These are phyloP conservation scores for Aurelia aurita DNA, from an alignment of 30 jellyfish, hydroid and myxozoan species.

Conservation along the genomic window DNA sequence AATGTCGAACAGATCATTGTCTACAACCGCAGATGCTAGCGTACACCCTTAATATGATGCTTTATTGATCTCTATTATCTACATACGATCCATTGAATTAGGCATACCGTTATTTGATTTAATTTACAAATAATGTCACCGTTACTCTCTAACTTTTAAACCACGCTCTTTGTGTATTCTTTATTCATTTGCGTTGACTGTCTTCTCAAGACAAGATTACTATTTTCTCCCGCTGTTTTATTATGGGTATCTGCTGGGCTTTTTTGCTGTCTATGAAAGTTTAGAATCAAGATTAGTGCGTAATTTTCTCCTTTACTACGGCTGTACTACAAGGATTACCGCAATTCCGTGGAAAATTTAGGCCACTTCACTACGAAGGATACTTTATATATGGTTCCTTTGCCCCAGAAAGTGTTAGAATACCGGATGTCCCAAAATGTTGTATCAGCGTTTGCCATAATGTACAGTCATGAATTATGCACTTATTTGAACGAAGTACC, in stretches of 20 bases:
- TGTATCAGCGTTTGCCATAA: too few relatives aligned
- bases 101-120: slow-evolving; percentile 54
- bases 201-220: slow-evolving; percentile 49
- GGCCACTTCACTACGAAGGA: too few relatives aligned
- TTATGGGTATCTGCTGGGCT: slow-evolving; percentile 33
- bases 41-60: slow-evolving; percentile 37
- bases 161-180: slow-evolving; percentile 44
- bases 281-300: background rate
- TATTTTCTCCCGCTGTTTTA: slow-evolving; percentile 15
- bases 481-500: too few relatives aligned
- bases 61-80: slow-evolving; percentile 21
- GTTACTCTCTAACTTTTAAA: slow-evolving; percentile 40
- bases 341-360: too few relatives aligned
- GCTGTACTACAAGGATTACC: too few relatives aligned
- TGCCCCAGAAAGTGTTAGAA: too few relatives aligned
- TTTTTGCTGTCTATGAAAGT: background rate
- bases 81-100: slow-evolving; percentile 16
- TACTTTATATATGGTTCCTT: too few relatives aligned
- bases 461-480: too few relatives aligned
- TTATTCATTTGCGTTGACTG: slow-evolving; percentile 35
- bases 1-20: slow-evolving; percentile 20
- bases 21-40: slow-evolving; percentile 35
- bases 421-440: too few relatives aligned
- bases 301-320: too few relatives aligned
- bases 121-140: slow-evolving; percentile 48